These are phyloP conservation scores for Rhopalosiphum padi DNA, from an alignment of 1,140 invertebrate genomes.

Conservation along the genomic window DNA sequence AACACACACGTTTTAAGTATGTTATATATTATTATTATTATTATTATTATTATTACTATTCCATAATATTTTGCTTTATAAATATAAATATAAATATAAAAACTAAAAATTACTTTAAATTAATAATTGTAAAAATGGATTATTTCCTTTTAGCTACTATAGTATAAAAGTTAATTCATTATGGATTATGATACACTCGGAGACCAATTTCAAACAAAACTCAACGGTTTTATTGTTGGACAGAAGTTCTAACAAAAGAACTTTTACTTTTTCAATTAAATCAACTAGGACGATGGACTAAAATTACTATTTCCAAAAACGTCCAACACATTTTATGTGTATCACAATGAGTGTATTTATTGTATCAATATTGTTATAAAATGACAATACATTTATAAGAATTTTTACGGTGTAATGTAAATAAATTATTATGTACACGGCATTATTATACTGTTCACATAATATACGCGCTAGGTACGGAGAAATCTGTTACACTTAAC, in stretches of 20 bases:
- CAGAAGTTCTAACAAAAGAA: background rate
- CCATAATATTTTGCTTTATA: too few species aligned
- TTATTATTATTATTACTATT: too few species aligned
- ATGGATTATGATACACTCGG: background rate
- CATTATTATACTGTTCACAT: background rate
- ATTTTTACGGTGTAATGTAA: background rate
- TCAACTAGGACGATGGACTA: slow-evolving; percentile 53
- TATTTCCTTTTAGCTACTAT: background rate
- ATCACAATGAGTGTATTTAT: background rate
- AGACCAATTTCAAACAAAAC: background rate
- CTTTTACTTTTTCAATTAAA: slow-evolving; percentile 26
- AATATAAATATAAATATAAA: too few species aligned
- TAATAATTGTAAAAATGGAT: background rate
- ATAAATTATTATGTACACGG: background rate
- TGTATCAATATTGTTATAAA: background rate
- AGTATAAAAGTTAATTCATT: background rate
- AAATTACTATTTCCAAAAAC: slow-evolving; percentile 48
- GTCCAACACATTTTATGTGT: slow-evolving; percentile 23
- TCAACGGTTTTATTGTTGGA: background rate
- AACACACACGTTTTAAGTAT: background rate
- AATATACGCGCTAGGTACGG: background rate
- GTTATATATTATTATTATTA: too few species aligned
- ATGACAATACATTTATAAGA: slow-evolving; percentile 1
- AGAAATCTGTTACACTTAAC: slow-evolving; percentile 12
- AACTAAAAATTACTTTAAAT: background rate